These are phyloP conservation scores for Coelinius sp. DNA, from an alignment of 2,888 invertebrate genomes.

Conservation along the genomic window DNA sequence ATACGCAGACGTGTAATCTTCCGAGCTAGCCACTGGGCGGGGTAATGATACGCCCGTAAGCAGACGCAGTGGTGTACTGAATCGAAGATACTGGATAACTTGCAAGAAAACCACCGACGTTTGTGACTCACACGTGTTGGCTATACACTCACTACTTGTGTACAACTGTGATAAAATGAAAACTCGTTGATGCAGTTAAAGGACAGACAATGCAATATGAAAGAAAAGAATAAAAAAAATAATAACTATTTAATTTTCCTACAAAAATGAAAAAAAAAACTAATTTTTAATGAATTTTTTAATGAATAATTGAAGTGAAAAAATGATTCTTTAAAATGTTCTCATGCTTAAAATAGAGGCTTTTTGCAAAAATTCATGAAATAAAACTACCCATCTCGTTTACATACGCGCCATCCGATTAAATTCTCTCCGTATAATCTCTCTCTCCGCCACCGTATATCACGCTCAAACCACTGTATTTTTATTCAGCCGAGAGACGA, in stretches of 20 bases:
- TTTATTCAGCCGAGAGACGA: slow-evolving; percentile 36
- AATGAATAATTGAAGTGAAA: too few relatives aligned
- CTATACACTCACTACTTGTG: slow-evolving; percentile 3
- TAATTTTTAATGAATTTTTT: too few relatives aligned
- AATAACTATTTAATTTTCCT: too few relatives aligned
- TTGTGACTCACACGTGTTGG: slow-evolving; percentile 30
- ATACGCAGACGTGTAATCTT: slow-evolving; percentile 69
- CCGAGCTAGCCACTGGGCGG: slow-evolving; percentile 70
- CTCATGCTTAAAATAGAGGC: neutral
- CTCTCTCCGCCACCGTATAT: neutral
- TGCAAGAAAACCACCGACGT: slow-evolving; percentile 17
- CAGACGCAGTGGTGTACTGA: slow-evolving; percentile 57
- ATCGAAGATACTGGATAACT: slow-evolving; percentile 48
- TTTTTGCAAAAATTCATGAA: neutral
- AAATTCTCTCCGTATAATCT: too few relatives aligned
- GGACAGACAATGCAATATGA: neutral
- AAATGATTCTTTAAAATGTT: neutral
- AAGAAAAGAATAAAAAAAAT: too few relatives aligned
- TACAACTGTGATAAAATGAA: neutral
- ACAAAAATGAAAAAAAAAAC: too few relatives aligned
- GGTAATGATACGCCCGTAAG: slow-evolving; percentile 69
- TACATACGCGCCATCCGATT: slow-evolving; percentile 20
- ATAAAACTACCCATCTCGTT: neutral
- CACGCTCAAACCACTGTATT: neutral
- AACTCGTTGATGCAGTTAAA: neutral